Base-by-base conservation (phyloP, 2,888 invertebrate species). In the Calameuta pallipes region DNA sequence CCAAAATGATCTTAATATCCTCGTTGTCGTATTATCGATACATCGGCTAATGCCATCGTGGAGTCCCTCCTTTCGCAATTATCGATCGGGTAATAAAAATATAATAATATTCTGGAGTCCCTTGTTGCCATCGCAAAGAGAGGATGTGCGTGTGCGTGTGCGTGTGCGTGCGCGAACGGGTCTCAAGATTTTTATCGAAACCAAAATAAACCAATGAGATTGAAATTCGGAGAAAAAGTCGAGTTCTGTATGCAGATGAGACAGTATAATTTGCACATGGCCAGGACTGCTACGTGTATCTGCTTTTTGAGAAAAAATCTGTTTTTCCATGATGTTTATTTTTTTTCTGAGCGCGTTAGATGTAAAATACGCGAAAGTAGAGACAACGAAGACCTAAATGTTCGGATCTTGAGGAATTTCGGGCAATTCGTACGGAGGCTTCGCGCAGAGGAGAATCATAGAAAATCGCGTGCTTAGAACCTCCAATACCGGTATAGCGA, bases 1-100 rank as follows among this genome's bases (percentile, higher is more conserved):
- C 31, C 71, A 71, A 71, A 71, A 71, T 71, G 71, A 71, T 71
- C 71, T 71, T 15, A 33, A 71, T 71, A 33, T 34, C 31, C 33
- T 34, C 33, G 12, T 70, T 33, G 70, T 70, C 41, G 15, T 15
- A 41, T 41, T 41, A 13, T 41, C 4, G 15, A 15, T 41, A 15
- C 41, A 41, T 41, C 4, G 41, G 41, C 41, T 41, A 15, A 41
- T 15, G 41, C 41, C 41, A 41, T 4, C 41, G 15, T 41, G 15
- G 15, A 41, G 41, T 15, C 41, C 41, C 15, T 41, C 41, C 6
- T 56, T 56, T 56, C 41, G 41, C 23, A 23, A 56, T 56, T 23
- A 56, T 56, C 23, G 41, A 56, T 23, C 41, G 23, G 41, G 6
- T 9, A 23, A 56, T 23, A 56, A 56, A 23, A 56, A 56, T 6